These are phyloP conservation scores for Tortricodes alternella DNA, from an alignment of 2,888 invertebrate species.

Conservation along the genomic window DNA sequence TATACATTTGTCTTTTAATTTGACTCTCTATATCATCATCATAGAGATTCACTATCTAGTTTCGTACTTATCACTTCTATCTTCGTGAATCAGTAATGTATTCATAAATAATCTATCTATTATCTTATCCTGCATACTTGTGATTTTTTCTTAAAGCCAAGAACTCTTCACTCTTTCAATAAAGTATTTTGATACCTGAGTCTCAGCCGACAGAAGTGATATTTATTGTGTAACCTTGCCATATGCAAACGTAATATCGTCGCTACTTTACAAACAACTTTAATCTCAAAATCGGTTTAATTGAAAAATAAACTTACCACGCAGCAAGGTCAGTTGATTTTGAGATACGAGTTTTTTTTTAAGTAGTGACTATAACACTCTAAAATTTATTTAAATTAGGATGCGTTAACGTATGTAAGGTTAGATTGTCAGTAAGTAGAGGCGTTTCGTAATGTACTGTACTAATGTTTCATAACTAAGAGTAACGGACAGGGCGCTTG, in stretches of 20 bases:
- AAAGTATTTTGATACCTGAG: neutral
- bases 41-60: constrained; percentile 5
- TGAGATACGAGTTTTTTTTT: too few species aligned
- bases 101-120: neutral
- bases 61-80: constrained; percentile 21
- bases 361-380: too few species aligned
- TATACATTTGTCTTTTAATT: neutral
- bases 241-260: constrained; percentile 20
- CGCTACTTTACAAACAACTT: too few species aligned
- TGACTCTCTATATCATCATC: neutral
- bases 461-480: constrained; percentile 20
- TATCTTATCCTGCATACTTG: neutral
- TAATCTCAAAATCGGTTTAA: too few species aligned
- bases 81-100: constrained; percentile 5
- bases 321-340: too few species aligned
- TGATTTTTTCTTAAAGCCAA: neutral
- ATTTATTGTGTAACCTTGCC: constrained; percentile 23
- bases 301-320: too few species aligned
- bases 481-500: neutral
- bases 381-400: too few species aligned
- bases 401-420: neutral
- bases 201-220: constrained; percentile 17
- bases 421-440: constrained; percentile 18
- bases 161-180: neutral
- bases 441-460: constrained; percentile 17